Base-by-base conservation (phyloP, 2,797 vertebrate genomes). In the Typhlichthys subterraneus region DNA sequence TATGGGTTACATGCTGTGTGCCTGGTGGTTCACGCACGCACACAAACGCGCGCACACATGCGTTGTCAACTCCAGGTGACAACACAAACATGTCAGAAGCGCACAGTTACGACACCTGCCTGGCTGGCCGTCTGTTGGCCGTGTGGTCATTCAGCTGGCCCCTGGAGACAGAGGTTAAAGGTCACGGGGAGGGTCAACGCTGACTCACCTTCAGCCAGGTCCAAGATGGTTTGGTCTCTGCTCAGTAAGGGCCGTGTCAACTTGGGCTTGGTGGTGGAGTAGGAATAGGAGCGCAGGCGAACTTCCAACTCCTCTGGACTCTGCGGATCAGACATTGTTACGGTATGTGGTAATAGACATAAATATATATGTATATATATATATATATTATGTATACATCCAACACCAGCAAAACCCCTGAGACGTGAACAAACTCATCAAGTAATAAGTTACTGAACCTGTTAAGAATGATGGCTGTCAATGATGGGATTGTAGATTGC, bases 231-330 rank as follows among this genome's bases (percentile, higher is more conserved):
- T 4, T 92, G 88, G 42, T 98, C 93, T 50, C 66, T 88, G 79
- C 88, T 88, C 80, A 94, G 81, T 45, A 85, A 82, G 0, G 93
- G 83, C 61, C 93, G 92, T 61, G 92, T 90, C 8, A 91, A 83
- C 68, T 92, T 93, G 29, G 92, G 86, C 89, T 97, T 99, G 59
- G 96, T 94, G 0, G 96, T 95, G 12, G 97, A 96, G 86, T 93
- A 98, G 47, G 97, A 99, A 77, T 99, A 99, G 10, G 97, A 99
- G 58, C 97, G 96, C 3, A 94, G 94, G 10, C 97, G 95, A 54
- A 94, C 75, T 52, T 95, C 96, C 1, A 91, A 85, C 31, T 90
- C 83, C 61, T 91, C 68, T 1, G 83, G 81, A 69, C 91, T 94
- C 97, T 99, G 75, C 42, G 47, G 33, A 63, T 57, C 13, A 73